phyloP scores from a whole-genome alignment of 1,140 invertebrate species.

The Agrypnia vestita region DNA sequence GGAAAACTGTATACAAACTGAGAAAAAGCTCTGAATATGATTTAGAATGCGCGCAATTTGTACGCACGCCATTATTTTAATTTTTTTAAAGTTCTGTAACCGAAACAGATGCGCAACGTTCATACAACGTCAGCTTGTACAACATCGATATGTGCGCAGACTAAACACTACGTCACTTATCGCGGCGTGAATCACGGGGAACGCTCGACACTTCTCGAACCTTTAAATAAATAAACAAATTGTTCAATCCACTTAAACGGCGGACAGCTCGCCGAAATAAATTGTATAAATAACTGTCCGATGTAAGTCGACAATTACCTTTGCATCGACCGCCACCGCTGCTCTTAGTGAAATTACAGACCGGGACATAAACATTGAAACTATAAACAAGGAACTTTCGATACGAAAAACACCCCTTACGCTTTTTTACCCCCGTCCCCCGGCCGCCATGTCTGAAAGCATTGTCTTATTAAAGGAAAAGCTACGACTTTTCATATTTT shows the following conservation, averaged over 20 bases:
- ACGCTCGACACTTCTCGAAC: too few species aligned
- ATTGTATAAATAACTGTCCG: neutral
- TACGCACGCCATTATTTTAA: too few species aligned
- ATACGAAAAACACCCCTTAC: constrained; percentile 45
- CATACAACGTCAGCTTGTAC: too few species aligned
- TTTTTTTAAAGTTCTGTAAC: too few species aligned
- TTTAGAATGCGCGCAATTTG: too few species aligned
- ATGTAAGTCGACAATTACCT: neutral
- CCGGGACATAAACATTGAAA: constrained; percentile 45
- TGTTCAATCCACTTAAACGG: constrained; percentile 8
- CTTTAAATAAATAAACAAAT: constrained; percentile 10
- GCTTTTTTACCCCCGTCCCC: constrained; percentile 38
- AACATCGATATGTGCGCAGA: too few species aligned
- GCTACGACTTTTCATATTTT: constrained; percentile 44
- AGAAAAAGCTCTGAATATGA: too few species aligned
- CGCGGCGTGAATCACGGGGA: too few species aligned
- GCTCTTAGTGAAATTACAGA: constrained; percentile 53
- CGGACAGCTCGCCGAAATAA: neutral
- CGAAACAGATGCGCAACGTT: too few species aligned
- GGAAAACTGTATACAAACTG: too few species aligned
- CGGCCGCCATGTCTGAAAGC: constrained; percentile 39
- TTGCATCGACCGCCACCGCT: constrained; percentile 12
- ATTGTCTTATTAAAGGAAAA: constrained; percentile 53
- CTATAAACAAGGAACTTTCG: constrained; percentile 50
- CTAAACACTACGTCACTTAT: too few species aligned